phyloP scores from a whole-genome alignment of 2,113 vertebrate species.

The Tragelaphus buxtoni region DNA sequence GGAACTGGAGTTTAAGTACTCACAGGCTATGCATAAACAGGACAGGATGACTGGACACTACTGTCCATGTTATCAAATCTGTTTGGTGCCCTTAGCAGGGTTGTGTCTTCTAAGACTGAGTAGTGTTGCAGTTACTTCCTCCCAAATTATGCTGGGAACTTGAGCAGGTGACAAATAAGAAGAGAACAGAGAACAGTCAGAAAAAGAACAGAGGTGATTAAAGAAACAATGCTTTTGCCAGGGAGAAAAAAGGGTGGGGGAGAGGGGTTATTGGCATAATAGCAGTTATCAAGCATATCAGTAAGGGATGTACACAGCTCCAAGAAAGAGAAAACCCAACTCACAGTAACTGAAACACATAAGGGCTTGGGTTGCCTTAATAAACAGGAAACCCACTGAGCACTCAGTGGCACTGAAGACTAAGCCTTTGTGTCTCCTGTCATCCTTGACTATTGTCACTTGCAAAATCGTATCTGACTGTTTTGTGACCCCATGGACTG shows the following conservation, averaged over 20 bases:
- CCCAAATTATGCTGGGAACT: background rate
- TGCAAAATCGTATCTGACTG: accelerated
- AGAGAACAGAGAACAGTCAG: background rate
- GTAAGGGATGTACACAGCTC: background rate
- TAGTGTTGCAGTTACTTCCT: background rate
- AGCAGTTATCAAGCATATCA: background rate
- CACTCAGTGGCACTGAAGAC: background rate
- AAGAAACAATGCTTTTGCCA: background rate
- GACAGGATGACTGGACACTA: accelerated
- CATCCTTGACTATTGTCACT: background rate
- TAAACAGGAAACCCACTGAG: background rate
- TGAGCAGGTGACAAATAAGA: background rate
- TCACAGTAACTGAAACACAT: background rate
- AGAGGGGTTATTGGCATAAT: accelerated
- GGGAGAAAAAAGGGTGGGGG: background rate
- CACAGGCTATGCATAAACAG: background rate
- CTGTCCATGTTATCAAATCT: background rate
- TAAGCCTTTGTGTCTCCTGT: background rate
- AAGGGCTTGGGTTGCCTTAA: background rate
- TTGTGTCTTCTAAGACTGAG: background rate
- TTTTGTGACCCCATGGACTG: background rate
- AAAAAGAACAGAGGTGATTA: background rate
- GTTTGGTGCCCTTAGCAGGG: accelerated
- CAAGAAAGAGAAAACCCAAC: background rate
- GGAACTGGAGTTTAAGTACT: background rate